Evolutionary conservation across 2,797 vertebrate genomes (phyloP).

Genomic region (Synaphobranchus kaupii): DNA sequence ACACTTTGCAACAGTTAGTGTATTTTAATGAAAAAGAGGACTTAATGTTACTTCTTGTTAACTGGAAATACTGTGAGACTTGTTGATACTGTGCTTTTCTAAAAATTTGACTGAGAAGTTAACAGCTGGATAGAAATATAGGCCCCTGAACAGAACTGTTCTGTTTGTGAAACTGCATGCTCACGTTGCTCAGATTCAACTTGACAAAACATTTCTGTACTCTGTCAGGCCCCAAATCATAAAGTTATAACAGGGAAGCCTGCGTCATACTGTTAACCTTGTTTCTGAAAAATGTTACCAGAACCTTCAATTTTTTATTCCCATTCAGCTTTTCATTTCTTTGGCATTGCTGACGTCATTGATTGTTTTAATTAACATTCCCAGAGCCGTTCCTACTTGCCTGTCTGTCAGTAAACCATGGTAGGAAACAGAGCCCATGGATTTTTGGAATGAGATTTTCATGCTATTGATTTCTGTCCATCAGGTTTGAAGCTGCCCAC

Average conservation of each 20-base stretch:
- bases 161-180: not conserved
- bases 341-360: conserved; percentile 13
- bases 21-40: not conserved
- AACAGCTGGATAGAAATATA: too few relatives aligned
- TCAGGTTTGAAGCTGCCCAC: conserved; percentile 10
- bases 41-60: not conserved
- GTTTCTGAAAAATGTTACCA: too few relatives aligned
- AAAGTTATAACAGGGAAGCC: not conserved
- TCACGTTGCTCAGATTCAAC: not conserved
- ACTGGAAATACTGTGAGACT: not conserved
- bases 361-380: conserved; percentile 40
- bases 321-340: conserved; percentile 16
- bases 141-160: not conserved
- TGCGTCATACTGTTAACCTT: not conserved
- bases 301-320: conserved; percentile 16
- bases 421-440: conserved; percentile 26
- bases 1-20: not conserved
- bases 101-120: not conserved
- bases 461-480: conserved; percentile 39
- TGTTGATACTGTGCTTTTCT: not conserved
- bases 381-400: not conserved
- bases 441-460: conserved; percentile 42
- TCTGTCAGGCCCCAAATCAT: not conserved
- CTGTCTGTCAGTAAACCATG: too few relatives aligned
- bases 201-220: not conserved